Evolutionary conservation across 2,888 invertebrate species (phyloP).

Genomic region (Phyto melanocephala): DNA sequence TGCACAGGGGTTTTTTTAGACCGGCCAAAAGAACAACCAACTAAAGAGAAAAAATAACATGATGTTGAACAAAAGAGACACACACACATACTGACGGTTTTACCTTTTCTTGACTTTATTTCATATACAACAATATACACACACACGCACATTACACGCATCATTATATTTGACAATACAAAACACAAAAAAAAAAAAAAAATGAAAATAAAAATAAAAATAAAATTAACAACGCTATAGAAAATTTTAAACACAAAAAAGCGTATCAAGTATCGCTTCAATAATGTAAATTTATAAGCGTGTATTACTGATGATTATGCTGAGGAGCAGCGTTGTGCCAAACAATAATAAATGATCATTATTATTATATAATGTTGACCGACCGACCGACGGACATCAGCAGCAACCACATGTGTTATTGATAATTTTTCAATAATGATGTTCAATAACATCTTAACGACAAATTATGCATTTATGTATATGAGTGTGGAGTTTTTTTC

Average conservation of each 20-base stretch:
- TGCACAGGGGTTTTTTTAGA: slow-evolving; percentile 14
- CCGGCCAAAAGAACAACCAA: neutral
- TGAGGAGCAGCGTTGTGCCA: slow-evolving; percentile 32
- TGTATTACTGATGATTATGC: slow-evolving; percentile 42
- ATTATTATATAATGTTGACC: slow-evolving; percentile 35
- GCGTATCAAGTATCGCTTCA: slow-evolving; percentile 65
- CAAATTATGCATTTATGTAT: too few species aligned
- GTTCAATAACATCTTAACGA: slow-evolving; percentile 25
- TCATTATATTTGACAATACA: slow-evolving; percentile 71
- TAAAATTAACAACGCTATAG: slow-evolving; percentile 59
- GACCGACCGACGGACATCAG: neutral
- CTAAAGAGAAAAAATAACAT: neutral
- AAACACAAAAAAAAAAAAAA: slow-evolving; percentile 50
- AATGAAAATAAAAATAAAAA: slow-evolving; percentile 47
- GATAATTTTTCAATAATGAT: slow-evolving; percentile 44
- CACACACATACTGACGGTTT: neutral
- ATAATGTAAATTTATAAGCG: neutral
- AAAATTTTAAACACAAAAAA: slow-evolving; percentile 28
- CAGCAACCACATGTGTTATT: slow-evolving; percentile 42
- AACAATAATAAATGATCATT: slow-evolving; percentile 60
- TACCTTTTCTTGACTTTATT: slow-evolving; percentile 15
- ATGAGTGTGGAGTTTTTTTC: slow-evolving; percentile 16
- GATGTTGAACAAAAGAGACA: slow-evolving; percentile 26
- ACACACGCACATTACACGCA: slow-evolving; percentile 72
- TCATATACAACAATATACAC: neutral